Conservation (phyloP, 2,113 vertebrate species). For the Hemichromis elongatus region DNA sequence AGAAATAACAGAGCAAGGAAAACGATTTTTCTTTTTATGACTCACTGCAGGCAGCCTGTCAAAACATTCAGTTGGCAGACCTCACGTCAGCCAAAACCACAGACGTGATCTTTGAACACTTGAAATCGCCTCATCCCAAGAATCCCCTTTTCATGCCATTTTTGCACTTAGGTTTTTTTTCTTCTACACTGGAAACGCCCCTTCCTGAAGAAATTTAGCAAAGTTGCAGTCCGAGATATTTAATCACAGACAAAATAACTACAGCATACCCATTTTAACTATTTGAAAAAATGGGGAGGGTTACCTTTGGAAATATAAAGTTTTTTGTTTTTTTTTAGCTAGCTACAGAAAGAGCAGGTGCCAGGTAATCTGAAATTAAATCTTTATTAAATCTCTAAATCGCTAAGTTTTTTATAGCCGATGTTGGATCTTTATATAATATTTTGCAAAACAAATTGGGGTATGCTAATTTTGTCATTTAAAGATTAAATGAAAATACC, state of each 20-base stretch:
- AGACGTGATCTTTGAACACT: not conserved
- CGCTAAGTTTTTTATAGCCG: no score
- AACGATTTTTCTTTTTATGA: not conserved
- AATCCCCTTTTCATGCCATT: not conserved
- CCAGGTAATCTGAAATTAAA: no score
- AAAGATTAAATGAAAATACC: not conserved
- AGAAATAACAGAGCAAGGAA: slow-evolving; percentile 12
- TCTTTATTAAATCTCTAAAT: no score
- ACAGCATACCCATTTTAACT: not conserved
- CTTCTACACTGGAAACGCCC: not conserved
- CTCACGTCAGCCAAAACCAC: not conserved
- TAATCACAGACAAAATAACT: not conserved
- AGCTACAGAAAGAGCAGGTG: not conserved
- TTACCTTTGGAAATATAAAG: no score
- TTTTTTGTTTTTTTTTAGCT: no score
- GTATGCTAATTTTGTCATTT: not conserved
- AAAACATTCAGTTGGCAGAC: not conserved
- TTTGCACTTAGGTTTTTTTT: not conserved
- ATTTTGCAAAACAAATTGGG: no score
- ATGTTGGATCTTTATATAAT: no score
- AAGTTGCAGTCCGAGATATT: not conserved
- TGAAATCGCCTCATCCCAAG: not conserved
- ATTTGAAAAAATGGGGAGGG: not conserved
- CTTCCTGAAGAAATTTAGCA: not conserved
- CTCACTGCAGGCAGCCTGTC: not conserved